Evolutionary conservation across 2,797 vertebrate species (phyloP), one percentile per base, ranked within the genome.

Genomic region (Thripadectes ignobilis): DNA sequence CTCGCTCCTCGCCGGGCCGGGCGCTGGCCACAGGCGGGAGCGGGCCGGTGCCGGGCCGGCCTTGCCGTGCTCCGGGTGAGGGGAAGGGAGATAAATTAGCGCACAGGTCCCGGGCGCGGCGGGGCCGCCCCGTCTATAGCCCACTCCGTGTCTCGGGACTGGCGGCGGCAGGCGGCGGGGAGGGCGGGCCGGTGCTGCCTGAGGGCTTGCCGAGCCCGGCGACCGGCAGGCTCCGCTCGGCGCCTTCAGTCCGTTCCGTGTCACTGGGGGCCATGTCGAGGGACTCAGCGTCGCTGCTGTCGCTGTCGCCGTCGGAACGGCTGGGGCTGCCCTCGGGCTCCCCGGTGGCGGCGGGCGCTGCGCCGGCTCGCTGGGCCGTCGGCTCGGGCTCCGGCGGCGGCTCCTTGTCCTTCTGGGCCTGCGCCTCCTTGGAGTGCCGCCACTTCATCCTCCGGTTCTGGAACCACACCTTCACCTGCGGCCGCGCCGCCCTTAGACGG

Each of bases 391-490:
- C 93, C 32, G 98, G 98, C 43, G 98, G 99, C 88, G 99, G 99
- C 69, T 99, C 99, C 91, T 99, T 99, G 95, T 99, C 99, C 88
- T 99, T 99, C 96, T 99, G 99, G 7, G 99, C 99, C 97, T 99
- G 99, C 1, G 99, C 99, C 96, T 99, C 99, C 92, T 99, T 99
- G 71, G 99, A 99, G 94, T 99, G 99, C 79, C 99, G 98, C 99
- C 99, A 99, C 55, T 99, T 99, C 99, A 99, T 99, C 77, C 99
- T 97, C 39, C 99, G 98, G 96, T 99, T 99, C 98, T 99, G 99
- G 97, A 99, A 99, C 99, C 99, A 99, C 57, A 99, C 99, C 97
- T 99, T 99, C 94, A 99, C 99, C 97, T 99, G 99, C 96, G 99
- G 73, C 75, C 72, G 54, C 30, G 14, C 91, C 58, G 86, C 92